A percentile compares a stretch with the other conserved stretches of the same genome.
Conservation (phyloP, 1,140 invertebrate species). For the Venustaconcha ellipsiformis region DNA sequence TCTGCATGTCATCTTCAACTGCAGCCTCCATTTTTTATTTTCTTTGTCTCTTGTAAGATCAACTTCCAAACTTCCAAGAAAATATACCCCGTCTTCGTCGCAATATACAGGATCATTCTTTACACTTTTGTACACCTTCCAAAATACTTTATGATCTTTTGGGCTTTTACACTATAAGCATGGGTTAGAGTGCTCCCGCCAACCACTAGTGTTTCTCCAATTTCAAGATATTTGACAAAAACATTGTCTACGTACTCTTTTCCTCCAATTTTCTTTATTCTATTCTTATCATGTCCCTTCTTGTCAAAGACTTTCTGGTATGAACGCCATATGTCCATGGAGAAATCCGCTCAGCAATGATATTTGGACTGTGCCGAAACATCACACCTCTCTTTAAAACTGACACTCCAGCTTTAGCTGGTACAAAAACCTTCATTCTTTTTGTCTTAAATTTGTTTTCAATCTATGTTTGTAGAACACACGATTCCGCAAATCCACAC, state of each 20-base stretch:
- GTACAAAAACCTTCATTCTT: no score
- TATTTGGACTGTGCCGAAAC: constrained; percentile 14
- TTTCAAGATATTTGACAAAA: not conserved
- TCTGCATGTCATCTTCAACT: constrained; percentile 19
- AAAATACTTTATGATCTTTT: constrained; percentile 3
- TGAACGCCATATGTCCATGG: constrained; percentile 26
- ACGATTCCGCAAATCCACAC: constrained; percentile 11
- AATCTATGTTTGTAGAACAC: not conserved
- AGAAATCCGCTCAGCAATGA: constrained; percentile 17
- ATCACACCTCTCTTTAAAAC: constrained; percentile 24
- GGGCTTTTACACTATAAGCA: constrained; percentile 7
- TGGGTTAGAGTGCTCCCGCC: not conserved
- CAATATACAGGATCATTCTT: constrained; percentile 13
- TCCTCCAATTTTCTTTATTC: not conserved
- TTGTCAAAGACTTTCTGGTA: not conserved
- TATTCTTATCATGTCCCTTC: not conserved
- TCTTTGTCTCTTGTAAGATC: constrained; percentile 1
- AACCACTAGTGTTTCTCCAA: not conserved
- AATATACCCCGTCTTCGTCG: constrained; percentile 5
- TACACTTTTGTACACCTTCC: constrained; percentile 21
- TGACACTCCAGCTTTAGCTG: not conserved
- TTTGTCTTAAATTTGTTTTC: no score
- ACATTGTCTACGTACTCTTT: not conserved
- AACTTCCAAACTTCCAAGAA: constrained; percentile 17
- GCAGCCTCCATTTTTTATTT: not conserved